phyloP scores from a whole-genome alignment of 2,113 vertebrate species.

The Excalfactoria chinensis region DNA sequence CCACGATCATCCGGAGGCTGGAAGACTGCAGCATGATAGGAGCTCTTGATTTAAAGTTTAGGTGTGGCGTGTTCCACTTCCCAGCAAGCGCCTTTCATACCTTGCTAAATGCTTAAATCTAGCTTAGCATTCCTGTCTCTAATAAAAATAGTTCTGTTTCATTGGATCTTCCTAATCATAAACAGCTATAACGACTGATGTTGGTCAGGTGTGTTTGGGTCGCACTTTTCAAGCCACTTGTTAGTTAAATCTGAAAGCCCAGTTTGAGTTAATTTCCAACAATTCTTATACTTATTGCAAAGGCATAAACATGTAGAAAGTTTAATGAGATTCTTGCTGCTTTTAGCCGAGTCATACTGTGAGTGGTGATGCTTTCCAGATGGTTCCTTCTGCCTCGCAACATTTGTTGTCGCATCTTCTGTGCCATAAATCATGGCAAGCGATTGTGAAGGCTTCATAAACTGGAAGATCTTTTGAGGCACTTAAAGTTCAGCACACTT shows the following conservation, averaged over 20 bases:
- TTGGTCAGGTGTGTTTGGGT: not conserved
- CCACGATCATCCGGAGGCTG: not conserved
- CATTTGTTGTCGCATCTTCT: not conserved
- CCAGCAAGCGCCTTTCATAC: constrained; percentile 40
- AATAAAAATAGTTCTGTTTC: constrained; percentile 13
- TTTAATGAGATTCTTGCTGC: not conserved
- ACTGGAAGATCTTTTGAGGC: not conserved
- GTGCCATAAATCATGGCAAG: not conserved
- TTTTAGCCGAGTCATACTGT: not conserved
- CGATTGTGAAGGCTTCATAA: not conserved
- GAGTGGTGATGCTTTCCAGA: not conserved
- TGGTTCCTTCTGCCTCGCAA: not conserved
- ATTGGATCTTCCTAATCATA: not conserved
- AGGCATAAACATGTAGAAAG: not conserved
- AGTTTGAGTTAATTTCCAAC: not conserved
- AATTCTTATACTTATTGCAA: not conserved
- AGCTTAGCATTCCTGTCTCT: constrained; percentile 36
- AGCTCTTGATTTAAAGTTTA: not conserved
- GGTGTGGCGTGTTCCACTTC: not conserved
- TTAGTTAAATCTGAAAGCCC: not conserved
- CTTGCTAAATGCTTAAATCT: constrained; percentile 46
- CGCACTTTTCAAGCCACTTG: not conserved
- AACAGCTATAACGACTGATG: not conserved
- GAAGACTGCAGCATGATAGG: not conserved
- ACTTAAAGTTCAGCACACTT: not conserved